Evolutionary conservation across 2,888 invertebrate genomes (phyloP).

Genomic region (Yponomeuta sedellus): DNA sequence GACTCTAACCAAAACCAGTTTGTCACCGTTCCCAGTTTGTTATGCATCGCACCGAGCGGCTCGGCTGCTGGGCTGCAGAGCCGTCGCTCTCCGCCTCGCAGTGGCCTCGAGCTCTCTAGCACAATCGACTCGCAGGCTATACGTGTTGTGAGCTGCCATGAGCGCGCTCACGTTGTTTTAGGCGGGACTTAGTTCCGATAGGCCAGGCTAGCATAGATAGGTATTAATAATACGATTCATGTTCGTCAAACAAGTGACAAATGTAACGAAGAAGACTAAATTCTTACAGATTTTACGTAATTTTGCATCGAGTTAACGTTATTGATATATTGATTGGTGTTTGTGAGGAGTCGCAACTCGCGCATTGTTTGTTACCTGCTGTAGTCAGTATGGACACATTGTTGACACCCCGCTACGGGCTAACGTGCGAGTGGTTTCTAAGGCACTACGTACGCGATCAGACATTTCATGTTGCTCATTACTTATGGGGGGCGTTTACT

Average conservation of each 20-base stretch:
- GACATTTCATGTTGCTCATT: constrained; percentile 39
- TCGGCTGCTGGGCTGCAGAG: background rate
- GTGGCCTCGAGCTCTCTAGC: background rate
- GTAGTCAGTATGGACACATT: constrained; percentile 10
- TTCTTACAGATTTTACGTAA: constrained; percentile 68
- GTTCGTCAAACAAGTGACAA: constrained; percentile 67
- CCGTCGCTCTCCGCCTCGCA: background rate
- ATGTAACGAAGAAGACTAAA: constrained; percentile 75
- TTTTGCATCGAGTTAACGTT: constrained; percentile 69
- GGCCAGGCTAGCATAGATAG: constrained; percentile 74
- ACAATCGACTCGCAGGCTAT: background rate
- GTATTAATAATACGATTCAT: constrained; percentile 59
- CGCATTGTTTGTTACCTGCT: constrained; percentile 30
- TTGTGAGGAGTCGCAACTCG: constrained; percentile 48
- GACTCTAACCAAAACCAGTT: constrained; percentile 1
- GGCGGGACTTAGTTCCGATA: constrained; percentile 68
- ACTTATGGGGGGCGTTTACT: constrained; percentile 37
- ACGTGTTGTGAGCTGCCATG: background rate
- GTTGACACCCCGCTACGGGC: constrained; percentile 5
- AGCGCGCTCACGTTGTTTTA: constrained; percentile 54
- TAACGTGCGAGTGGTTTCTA: background rate
- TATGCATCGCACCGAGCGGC: background rate
- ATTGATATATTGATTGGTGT: constrained; percentile 54
- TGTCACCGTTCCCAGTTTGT: constrained; percentile 21
- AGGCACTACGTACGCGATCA: constrained; percentile 5